Evolutionary conservation across 2,888 invertebrate species (phyloP), one percentile per base, ranked within the genome.

Genomic region (Phalera bucephala): DNA sequence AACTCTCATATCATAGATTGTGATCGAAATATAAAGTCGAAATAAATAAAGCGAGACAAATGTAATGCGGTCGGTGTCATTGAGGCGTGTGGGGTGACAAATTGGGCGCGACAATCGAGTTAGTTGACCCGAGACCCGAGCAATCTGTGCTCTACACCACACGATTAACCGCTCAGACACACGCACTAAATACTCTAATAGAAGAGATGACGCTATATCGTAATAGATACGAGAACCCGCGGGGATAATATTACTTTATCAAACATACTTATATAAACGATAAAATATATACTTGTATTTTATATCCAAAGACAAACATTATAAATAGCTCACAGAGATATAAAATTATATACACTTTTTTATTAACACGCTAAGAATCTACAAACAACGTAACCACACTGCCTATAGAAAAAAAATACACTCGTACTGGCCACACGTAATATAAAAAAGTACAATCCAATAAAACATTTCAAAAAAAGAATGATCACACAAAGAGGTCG

Each of bases 81-180:
- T 64, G 59, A 61, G 64, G 59, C 56, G 65, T 64, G 68, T 67
- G 64, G 67, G 74, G 73, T 69, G 75, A 81, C 80, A 80, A 84
- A 86, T 87, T 86, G 83, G 81, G 72, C 72, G 78, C 78, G 83
- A 73, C 82, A 83, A 86, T 86, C 84, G 80, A 85, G 82, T 86
- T 82, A 88, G 72, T 81, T 86, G 87, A 88, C 85, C 87, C 80
- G 67, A 9, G 72, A 63, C 59, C 62, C 59, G 47, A 40, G 48
- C 76, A 77, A 81, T 80, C 80, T 75, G 67, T 51, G 65, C 59
- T 49, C 42, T 45, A 50, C 63, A 64, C 57, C 63, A 55, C 52
- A 52, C 66, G 66, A 77, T 80, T 77, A 73, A 72, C 71, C 61
- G 45, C 57, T 43, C 51, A 53, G 56, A 52, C 58, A 40, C 49